A percentile compares a stretch with the other conserved stretches of the same genome.
Conservation (phyloP, 2,888 invertebrate genomes). For the Microplitis manilae region DNA sequence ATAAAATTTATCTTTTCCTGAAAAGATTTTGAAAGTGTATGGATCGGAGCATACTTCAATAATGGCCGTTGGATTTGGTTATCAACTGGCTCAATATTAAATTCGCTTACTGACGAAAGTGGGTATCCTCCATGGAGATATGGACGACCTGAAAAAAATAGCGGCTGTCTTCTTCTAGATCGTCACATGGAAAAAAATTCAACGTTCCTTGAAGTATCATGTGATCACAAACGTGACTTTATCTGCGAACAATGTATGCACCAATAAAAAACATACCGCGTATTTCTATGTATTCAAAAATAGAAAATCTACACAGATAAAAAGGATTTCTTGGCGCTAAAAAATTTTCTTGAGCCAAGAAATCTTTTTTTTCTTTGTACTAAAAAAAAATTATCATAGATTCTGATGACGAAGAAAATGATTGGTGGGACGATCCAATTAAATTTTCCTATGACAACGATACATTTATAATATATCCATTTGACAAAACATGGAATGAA, state of each 20-base stretch:
- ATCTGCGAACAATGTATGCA: slow-evolving; percentile 71
- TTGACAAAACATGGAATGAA: slow-evolving; percentile 57
- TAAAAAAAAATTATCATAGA: slow-evolving; percentile 43
- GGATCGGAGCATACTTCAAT: slow-evolving; percentile 73
- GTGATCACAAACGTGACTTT: slow-evolving; percentile 74
- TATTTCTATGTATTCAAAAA: too few species aligned
- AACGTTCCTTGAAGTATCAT: slow-evolving; percentile 73
- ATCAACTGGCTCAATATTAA: slow-evolving; percentile 71
- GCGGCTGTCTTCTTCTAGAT: slow-evolving; percentile 73
- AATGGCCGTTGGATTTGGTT: slow-evolving; percentile 73
- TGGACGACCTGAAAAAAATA: slow-evolving; percentile 56
- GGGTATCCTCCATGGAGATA: slow-evolving; percentile 57
- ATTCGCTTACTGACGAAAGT: slow-evolving; percentile 64
- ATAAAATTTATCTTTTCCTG: background rate
- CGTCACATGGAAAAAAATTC: slow-evolving; percentile 71
- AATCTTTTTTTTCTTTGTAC: background rate
- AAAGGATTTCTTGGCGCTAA: too few species aligned
- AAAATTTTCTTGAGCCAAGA: slow-evolving; percentile 20
- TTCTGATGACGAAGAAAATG: slow-evolving; percentile 53
- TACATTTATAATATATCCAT: slow-evolving; percentile 56
- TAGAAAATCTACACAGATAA: too few species aligned
- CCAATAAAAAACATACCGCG: too few species aligned
- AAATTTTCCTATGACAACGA: slow-evolving; percentile 53
- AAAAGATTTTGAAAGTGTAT: slow-evolving; percentile 72
- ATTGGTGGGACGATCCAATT: slow-evolving; percentile 56